Evolutionary conservation across 2,888 invertebrate species (phyloP).

Genomic region (Himalopsyche kuldschensis): DNA sequence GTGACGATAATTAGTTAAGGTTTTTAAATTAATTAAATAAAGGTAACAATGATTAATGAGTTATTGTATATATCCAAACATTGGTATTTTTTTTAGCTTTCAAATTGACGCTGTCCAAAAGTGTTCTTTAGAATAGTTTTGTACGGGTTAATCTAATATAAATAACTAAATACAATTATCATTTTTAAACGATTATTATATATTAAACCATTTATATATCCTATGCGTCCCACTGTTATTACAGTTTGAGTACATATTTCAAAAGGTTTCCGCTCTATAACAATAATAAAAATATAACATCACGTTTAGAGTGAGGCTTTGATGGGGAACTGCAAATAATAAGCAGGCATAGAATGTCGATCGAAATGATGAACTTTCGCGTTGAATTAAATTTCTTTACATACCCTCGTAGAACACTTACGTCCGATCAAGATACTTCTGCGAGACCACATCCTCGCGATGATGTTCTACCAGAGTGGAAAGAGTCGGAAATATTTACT

Average conservation of each 20-base stretch:
- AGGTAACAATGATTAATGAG: no score
- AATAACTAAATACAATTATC: no score
- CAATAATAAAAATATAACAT: constrained; percentile 30
- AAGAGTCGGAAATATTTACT: no score
- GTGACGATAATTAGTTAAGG: no score
- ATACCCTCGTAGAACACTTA: background rate
- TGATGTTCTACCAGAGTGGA: background rate
- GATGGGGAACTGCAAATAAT: constrained; percentile 5
- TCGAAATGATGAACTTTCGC: constrained; percentile 29
- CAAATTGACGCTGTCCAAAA: no score
- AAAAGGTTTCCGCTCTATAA: background rate
- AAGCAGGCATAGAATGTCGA: constrained; percentile 4
- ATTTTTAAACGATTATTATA: no score
- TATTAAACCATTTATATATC: no score
- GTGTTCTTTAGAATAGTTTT: no score
- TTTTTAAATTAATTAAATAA: no score
- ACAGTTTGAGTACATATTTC: background rate
- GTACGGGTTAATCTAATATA: no score
- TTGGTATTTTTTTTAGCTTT: no score
- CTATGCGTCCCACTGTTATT: background rate
- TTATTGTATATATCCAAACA: no score
- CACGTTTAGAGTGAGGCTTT: constrained; percentile 10
- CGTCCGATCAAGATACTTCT: constrained; percentile 7
- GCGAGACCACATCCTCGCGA: background rate
- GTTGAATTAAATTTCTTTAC: constrained; percentile 8